These are phyloP conservation scores for Pogonocichla stellata DNA, from an alignment of 2,113 vertebrate genomes.

Conservation along the genomic window DNA sequence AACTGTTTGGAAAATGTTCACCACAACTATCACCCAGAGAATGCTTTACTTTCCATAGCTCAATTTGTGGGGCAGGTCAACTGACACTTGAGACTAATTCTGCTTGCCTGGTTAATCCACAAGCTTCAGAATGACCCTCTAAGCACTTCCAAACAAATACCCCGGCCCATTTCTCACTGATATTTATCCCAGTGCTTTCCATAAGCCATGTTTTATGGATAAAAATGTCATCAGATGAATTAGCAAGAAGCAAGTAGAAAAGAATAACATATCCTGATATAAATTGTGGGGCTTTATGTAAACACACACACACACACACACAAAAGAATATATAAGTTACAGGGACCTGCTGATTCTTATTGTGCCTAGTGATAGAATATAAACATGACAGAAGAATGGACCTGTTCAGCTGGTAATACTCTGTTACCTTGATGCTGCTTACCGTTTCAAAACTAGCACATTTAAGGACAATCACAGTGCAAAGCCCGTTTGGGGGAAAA, in stretches of 20 bases:
- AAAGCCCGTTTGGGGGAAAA: accelerated
- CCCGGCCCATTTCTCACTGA: neutral
- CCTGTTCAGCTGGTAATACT: neutral
- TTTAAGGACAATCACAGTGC: neutral
- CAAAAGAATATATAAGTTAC: neutral
- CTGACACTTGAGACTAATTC: neutral
- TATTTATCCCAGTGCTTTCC: neutral
- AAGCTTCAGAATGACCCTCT: neutral
- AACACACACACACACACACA: neutral
- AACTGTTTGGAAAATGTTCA: neutral
- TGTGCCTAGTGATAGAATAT: neutral
- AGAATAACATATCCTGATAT: neutral
- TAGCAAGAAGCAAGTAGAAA: neutral
- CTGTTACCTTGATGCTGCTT: neutral
- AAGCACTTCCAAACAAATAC: neutral
- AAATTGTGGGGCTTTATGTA: neutral
- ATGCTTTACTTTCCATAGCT: neutral
- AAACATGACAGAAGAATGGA: neutral
- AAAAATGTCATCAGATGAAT: neutral
- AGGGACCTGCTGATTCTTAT: neutral
- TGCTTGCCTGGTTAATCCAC: conserved; percentile 1
- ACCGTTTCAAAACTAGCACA: neutral
- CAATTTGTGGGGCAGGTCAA: neutral
- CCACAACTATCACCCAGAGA: neutral
- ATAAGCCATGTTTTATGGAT: neutral